These are phyloP conservation scores for Protophormia terraenovae DNA, from an alignment of 2,888 invertebrate genomes.

Conservation along the genomic window DNA sequence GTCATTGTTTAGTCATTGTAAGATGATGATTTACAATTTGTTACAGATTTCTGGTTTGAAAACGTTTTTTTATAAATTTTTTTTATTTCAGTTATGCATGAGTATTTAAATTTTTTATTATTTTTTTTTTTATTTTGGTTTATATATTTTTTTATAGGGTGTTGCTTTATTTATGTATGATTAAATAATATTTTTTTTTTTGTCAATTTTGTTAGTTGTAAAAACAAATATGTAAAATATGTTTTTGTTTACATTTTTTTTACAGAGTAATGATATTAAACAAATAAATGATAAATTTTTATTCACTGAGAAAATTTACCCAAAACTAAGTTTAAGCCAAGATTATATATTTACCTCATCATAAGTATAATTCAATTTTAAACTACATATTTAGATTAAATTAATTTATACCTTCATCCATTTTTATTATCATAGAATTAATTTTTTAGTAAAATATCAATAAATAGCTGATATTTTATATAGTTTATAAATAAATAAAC, in stretches of 20 bases:
- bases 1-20: neutral
- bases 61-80: neutral
- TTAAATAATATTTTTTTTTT: neutral
- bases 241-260: neutral
- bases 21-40: slow-evolving; percentile 16
- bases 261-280: neutral
- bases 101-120: neutral
- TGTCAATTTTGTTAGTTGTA: neutral
- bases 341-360: no score
- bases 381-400: no score
- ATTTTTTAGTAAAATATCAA: no score
- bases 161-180: neutral
- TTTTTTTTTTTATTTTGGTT: neutral
- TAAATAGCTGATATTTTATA: no score
- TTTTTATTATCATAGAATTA: no score
- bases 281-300: no score
- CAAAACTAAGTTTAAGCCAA: no score
- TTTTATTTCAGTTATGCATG: neutral
- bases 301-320: no score
- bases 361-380: no score
- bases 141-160: neutral
- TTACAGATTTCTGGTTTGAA: neutral
- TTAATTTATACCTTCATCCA: no score
- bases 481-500: no score
- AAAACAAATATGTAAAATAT: neutral